A percentile compares a stretch with the other conserved stretches of the same genome.
phyloP scores from a whole-genome alignment of 1,140 invertebrate species.

The Trissolcus basalis region DNA sequence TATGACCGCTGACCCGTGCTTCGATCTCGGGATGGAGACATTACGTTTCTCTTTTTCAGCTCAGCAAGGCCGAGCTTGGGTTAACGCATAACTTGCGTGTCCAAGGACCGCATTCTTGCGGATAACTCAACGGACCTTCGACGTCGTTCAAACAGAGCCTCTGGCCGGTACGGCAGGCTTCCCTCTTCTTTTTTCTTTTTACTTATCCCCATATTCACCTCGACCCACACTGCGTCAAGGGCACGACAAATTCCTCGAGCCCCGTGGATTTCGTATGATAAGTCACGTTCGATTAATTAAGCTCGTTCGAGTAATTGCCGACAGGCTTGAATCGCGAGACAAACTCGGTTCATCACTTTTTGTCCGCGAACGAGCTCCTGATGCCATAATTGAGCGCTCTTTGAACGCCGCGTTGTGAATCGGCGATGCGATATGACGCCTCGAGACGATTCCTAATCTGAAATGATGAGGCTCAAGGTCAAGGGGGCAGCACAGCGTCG shows the following conservation, averaged over 20 bases:
- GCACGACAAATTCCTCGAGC: constrained; percentile 7
- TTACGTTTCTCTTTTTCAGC: constrained; percentile 21
- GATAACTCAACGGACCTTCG: constrained; percentile 44
- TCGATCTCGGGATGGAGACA: constrained; percentile 43
- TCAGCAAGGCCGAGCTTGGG: constrained; percentile 14
- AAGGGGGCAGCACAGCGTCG: no score
- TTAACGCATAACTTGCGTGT: constrained; percentile 39
- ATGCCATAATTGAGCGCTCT: constrained; percentile 17
- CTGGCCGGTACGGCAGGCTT: constrained; percentile 41
- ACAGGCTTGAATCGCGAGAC: constrained; percentile 19
- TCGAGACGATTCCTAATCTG: no score
- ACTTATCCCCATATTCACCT: constrained; percentile 15
- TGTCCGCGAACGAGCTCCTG: not conserved
- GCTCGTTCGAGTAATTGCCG: constrained; percentile 18
- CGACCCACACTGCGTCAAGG: constrained; percentile 47
- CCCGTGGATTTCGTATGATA: constrained; percentile 12
- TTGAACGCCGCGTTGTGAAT: not conserved
- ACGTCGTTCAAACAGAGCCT: constrained; percentile 24
- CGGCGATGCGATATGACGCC: no score
- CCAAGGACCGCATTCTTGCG: constrained; percentile 47
- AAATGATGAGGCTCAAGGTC: not conserved
- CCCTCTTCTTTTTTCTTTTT: constrained; percentile 29
- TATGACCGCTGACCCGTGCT: not conserved
- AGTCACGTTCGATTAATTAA: constrained; percentile 43
- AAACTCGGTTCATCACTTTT: constrained; percentile 8